These are phyloP conservation scores for Platysternon megacephalum DNA, from an alignment of 2,113 vertebrate genomes.

Conservation along the genomic window DNA sequence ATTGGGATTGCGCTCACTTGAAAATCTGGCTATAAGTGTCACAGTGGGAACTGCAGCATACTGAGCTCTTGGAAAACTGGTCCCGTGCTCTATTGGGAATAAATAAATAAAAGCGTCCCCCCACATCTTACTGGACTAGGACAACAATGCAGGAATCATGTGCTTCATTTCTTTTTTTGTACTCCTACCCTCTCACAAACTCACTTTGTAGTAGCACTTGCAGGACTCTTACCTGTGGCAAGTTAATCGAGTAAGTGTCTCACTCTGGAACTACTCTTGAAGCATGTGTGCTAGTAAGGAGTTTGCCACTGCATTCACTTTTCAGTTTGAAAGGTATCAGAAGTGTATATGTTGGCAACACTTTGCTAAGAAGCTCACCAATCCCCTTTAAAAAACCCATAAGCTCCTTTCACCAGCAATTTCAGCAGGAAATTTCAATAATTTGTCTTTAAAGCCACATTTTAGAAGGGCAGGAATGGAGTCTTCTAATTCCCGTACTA, in stretches of 20 bases:
- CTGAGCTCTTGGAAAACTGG: background rate
- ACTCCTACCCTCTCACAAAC: background rate
- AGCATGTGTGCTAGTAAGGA: background rate
- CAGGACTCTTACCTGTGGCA: background rate
- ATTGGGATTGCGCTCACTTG: background rate
- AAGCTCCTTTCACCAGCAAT: background rate
- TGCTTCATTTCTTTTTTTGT: background rate
- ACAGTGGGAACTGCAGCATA: background rate
- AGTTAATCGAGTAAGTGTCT: background rate
- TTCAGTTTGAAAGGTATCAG: background rate
- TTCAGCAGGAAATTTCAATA: background rate
- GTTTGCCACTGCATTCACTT: background rate
- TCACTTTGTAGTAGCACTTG: background rate
- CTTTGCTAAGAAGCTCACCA: background rate
- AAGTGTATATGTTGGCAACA: background rate
- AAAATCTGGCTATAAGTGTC: accelerated
- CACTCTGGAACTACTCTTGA: background rate
- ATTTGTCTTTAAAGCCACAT: background rate
- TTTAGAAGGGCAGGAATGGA: background rate
- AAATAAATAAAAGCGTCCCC: background rate
- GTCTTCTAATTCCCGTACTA: background rate
- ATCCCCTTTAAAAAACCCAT: background rate
- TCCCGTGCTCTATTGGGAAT: background rate
- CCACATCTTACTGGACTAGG: background rate
- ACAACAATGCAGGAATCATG: background rate